phyloP scores from a whole-genome alignment of 1,140 invertebrate genomes.

The Platyura marginata region DNA sequence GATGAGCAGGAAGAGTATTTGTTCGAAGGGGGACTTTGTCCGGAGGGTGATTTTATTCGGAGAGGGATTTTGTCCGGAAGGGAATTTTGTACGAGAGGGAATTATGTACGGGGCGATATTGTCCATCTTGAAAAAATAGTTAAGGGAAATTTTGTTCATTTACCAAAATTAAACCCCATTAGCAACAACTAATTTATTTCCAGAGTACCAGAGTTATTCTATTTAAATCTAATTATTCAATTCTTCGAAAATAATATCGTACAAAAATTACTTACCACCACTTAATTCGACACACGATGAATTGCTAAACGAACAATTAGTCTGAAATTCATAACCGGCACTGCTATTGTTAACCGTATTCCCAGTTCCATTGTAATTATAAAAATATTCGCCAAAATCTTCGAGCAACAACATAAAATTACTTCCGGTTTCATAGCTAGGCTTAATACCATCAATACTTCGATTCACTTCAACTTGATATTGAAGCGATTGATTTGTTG shows the following conservation, averaged over 20 bases:
- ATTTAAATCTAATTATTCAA: too few relatives aligned
- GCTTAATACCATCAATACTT: constrained; percentile 5
- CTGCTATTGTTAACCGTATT: constrained; percentile 8
- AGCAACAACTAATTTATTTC: too few relatives aligned
- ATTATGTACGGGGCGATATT: too few relatives aligned
- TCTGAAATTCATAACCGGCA: constrained; percentile 5
- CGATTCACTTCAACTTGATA: neutral
- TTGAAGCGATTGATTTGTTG: neutral
- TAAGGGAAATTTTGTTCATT: too few relatives aligned
- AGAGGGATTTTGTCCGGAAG: too few relatives aligned
- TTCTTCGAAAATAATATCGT: neutral
- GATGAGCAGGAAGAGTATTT: too few relatives aligned
- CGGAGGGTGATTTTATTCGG: too few relatives aligned
- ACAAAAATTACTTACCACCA: constrained; percentile 11
- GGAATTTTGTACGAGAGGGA: too few relatives aligned
- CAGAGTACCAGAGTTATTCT: too few relatives aligned
- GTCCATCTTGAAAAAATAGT: too few relatives aligned
- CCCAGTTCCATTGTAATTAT: constrained; percentile 22
- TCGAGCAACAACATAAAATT: constrained; percentile 33
- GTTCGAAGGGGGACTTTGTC: too few relatives aligned
- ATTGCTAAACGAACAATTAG: constrained; percentile 13
- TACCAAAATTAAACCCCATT: too few relatives aligned
- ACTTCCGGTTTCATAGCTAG: constrained; percentile 19
- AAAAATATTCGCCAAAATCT: constrained; percentile 39
- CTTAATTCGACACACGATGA: constrained; percentile 13